Conservation (phyloP, 2,113 vertebrate genomes). For the Hucho hucho region DNA sequence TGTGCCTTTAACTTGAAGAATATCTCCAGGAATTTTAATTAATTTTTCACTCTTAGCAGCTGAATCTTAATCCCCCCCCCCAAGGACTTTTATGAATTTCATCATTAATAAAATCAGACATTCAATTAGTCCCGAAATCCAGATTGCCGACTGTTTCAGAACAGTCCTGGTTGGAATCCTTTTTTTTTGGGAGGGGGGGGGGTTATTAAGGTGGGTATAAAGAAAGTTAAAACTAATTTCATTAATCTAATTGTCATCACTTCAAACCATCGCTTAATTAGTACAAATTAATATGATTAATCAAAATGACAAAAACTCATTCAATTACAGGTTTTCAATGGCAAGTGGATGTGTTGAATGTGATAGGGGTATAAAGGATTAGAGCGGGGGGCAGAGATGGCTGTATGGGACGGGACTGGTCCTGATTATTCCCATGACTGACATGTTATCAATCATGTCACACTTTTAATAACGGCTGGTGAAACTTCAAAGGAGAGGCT, state of each 20-base stretch:
- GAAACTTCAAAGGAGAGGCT: slow-evolving; percentile 63
- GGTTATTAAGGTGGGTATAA: slow-evolving; percentile 69
- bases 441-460: slow-evolving; percentile 78
- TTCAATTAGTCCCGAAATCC: slow-evolving; percentile 94
- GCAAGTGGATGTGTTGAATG: slow-evolving; percentile 83
- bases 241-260: slow-evolving; percentile 98
- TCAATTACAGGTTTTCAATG: slow-evolving; percentile 96
- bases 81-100: slow-evolving; percentile 98
- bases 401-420: slow-evolving; percentile 66
- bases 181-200: slow-evolving; percentile 49
- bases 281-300: slow-evolving; percentile 99
- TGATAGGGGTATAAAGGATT: slow-evolving; percentile 79
- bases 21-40: slow-evolving; percentile 83
- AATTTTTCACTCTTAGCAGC: slow-evolving; percentile 90
- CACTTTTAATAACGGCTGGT: slow-evolving; percentile 73
- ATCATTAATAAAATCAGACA: slow-evolving; percentile 99
- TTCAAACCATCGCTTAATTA: slow-evolving; percentile 98
- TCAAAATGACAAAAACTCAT: slow-evolving; percentile 99
- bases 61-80: slow-evolving; percentile 93
- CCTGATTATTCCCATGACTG: slow-evolving; percentile 76
- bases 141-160: slow-evolving; percentile 85
- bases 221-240: slow-evolving; percentile 88
- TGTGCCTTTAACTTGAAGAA: slow-evolving; percentile 73
- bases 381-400: slow-evolving; percentile 68
- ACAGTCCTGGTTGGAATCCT: slow-evolving; percentile 78